phyloP scores from a whole-genome alignment of 2,797 vertebrate genomes.

The Sebastes kiyomatsui region DNA sequence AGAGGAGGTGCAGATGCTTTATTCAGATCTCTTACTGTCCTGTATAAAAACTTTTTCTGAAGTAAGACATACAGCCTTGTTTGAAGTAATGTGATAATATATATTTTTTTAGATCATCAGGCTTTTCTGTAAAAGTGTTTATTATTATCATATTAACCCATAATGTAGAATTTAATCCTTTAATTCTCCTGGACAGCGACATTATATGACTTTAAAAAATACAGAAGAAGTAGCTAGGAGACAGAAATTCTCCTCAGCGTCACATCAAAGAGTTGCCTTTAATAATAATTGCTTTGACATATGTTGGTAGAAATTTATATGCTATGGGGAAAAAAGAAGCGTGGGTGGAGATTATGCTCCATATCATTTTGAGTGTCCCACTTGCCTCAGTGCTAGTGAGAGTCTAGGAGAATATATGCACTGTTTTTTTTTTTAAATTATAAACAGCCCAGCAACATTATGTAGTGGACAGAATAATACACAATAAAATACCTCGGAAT shows the following conservation, averaged over 20 bases:
- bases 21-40: background rate
- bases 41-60: background rate
- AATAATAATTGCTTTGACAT: slow-evolving; percentile 37
- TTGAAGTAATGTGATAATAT: background rate
- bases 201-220: background rate
- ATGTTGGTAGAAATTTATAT: slow-evolving; percentile 19
- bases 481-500: background rate
- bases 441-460: background rate
- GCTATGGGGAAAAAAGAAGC: slow-evolving; percentile 8
- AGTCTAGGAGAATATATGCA: background rate
- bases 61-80: background rate
- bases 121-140: background rate
- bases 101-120: background rate
- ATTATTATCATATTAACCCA: background rate
- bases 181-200: background rate
- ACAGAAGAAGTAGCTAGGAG: background rate
- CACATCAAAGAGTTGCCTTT: slow-evolving; percentile 42
- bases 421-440: background rate
- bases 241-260: slow-evolving; percentile 8
- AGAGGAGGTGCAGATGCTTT: background rate
- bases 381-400: slow-evolving; percentile 30
- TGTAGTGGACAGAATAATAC: background rate
- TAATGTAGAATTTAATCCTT: background rate
- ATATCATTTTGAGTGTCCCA: slow-evolving; percentile 36
- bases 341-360: slow-evolving; percentile 40